A percentile compares a stretch with the other conserved stretches of the same genome.
phyloP scores from a whole-genome alignment of 2,113 vertebrate species.

The Nibea coibor region DNA sequence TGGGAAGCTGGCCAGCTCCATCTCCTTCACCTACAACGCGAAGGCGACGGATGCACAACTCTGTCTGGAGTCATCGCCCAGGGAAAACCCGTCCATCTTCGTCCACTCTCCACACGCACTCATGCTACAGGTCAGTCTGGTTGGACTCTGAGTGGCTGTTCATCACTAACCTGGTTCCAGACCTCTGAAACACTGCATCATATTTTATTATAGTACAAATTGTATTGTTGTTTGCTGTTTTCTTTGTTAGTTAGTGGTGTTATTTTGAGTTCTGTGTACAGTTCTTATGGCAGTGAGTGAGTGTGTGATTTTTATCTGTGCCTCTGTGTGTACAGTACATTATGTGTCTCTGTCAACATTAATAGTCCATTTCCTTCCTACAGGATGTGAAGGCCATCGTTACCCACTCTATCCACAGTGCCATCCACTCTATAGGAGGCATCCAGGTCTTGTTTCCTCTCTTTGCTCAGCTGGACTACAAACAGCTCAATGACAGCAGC shows the following conservation, averaged over 20 bases:
- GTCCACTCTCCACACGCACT: constrained; percentile 98
- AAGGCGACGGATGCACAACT: constrained; percentile 98
- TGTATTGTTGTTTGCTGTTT: not conserved
- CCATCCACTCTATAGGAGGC: constrained; percentile 98
- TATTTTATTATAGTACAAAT: not conserved
- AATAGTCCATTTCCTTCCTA: constrained; percentile 26
- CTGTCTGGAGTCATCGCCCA: constrained; percentile 97
- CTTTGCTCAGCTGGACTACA: constrained; percentile 97
- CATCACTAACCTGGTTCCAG: not conserved
- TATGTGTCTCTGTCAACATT: constrained; percentile 5
- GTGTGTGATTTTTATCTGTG: constrained; percentile 11
- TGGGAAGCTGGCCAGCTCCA: constrained; percentile 96
- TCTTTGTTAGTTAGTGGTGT: not conserved
- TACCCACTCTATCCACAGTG: constrained; percentile 99
- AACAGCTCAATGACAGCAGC: constrained; percentile 95
- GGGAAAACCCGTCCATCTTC: constrained; percentile 98
- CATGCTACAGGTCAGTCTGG: constrained; percentile 94
- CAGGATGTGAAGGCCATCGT: constrained; percentile 99
- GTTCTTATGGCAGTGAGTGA: not conserved
- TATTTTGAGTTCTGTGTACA: no score
- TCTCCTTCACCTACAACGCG: constrained; percentile 98
- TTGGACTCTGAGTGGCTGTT: not conserved
- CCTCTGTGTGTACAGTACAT: not conserved
- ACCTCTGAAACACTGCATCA: constrained; percentile 3
- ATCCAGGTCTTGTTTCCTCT: constrained; percentile 99